A percentile compares a stretch with the other conserved stretches of the same genome.
phyloP scores from a whole-genome alignment of 1,140 invertebrate genomes.

The Octopus sinensis region DNA sequence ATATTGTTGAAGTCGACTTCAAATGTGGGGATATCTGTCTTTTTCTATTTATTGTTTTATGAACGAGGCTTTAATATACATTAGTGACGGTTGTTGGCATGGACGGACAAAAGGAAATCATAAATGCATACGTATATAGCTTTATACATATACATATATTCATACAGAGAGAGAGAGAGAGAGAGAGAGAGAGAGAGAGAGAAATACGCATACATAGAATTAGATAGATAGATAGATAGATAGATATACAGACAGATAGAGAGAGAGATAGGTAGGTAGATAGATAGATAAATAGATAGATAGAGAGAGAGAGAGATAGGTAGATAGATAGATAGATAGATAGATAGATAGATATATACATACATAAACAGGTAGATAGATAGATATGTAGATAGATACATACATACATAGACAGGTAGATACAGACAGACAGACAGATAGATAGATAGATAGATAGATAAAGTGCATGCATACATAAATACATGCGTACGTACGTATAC shows the following conservation, averaged over 20 bases:
- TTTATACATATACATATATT: background rate
- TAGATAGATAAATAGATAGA: background rate
- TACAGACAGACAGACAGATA: background rate
- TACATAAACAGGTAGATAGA: background rate
- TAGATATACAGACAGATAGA: background rate
- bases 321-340: background rate
- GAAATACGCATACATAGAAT: background rate
- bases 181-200: background rate
- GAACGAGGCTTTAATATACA: no score
- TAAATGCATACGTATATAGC: background rate
- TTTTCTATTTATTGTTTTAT: no score
- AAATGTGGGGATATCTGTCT: no score
- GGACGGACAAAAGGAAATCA: no score
- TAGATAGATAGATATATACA: background rate
- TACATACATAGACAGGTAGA: background rate
- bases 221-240: background rate
- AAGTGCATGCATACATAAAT: background rate
- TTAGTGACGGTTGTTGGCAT: no score
- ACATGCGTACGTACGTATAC: background rate
- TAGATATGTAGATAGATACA: background rate
- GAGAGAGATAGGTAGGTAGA: background rate
- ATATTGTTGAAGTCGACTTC: no score
- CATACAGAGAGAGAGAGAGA: background rate
- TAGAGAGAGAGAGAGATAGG: background rate
- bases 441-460: background rate